These are phyloP conservation scores for Perizoma flavofasciatum DNA, from an alignment of 2,888 invertebrate genomes.

Conservation along the genomic window DNA sequence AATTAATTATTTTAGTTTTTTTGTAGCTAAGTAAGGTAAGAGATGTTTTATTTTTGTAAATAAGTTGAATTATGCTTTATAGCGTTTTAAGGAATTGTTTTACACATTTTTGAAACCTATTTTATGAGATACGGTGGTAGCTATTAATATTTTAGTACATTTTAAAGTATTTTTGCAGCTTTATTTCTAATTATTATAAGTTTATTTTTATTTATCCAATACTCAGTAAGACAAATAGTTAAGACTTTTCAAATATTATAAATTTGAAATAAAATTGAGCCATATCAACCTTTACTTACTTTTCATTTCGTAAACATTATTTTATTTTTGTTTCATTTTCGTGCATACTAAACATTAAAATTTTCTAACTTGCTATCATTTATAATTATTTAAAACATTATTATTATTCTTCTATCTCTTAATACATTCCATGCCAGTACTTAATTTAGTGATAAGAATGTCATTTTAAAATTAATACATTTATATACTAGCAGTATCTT, in stretches of 20 bases:
- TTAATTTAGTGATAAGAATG: conserved; percentile 59
- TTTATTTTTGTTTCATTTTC: neutral
- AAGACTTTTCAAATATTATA: conserved; percentile 12
- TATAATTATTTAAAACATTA: neutral
- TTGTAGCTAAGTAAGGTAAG: conserved; percentile 2
- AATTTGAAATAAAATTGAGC: conserved; percentile 31
- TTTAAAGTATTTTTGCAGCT: conserved; percentile 45
- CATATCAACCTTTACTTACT: conserved; percentile 26
- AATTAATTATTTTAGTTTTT: conserved; percentile 1
- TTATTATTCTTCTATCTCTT: neutral
- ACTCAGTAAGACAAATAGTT: conserved; percentile 31
- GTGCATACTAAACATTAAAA: neutral
- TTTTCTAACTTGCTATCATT: too few species aligned
- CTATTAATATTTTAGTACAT: conserved; percentile 43
- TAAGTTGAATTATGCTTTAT: conserved; percentile 13
- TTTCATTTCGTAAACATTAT: neutral
- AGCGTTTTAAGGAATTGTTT: conserved; percentile 20
- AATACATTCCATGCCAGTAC: conserved; percentile 69
- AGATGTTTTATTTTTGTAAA: conserved; percentile 24
- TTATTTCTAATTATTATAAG: conserved; percentile 45
- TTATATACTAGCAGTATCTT: too few species aligned
- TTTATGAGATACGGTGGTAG: conserved; percentile 45
- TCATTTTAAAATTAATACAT: neutral
- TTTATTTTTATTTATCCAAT: conserved; percentile 43
- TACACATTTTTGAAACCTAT: conserved; percentile 28